Evolutionary conservation across 2,888 invertebrate genomes (phyloP).

Genomic region (Apodemia hepburni): DNA sequence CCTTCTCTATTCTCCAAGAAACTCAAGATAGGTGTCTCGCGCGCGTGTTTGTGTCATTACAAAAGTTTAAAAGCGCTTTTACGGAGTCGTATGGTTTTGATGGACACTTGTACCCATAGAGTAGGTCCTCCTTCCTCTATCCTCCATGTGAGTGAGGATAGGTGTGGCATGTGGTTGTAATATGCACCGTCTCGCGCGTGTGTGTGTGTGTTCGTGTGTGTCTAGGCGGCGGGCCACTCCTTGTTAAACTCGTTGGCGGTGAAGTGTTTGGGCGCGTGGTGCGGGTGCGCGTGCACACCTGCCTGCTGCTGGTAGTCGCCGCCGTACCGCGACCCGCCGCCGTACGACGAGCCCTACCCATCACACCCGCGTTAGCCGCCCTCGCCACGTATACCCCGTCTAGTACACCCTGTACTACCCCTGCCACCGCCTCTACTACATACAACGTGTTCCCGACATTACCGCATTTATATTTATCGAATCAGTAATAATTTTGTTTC

Average conservation of each 20-base stretch:
- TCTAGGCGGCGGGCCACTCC: constrained; percentile 78
- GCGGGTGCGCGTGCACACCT: constrained; percentile 75
- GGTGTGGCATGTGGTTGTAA: no score
- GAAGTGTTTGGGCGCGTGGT: constrained; percentile 80
- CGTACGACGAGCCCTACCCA: constrained; percentile 75
- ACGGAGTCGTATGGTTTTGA: no score
- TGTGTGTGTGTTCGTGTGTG: constrained; percentile 21
- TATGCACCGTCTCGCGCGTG: constrained; percentile 10
- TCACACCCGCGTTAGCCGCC: constrained; percentile 33
- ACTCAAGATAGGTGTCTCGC: no score
- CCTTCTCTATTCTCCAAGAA: no score
- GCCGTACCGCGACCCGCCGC: constrained; percentile 68
- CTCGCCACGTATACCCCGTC: constrained; percentile 30
- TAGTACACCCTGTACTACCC: constrained; percentile 22
- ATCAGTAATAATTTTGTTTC: no score
- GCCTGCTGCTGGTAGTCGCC: constrained; percentile 73
- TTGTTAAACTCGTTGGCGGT: constrained; percentile 75
- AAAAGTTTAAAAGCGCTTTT: no score
- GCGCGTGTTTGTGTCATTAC: no score
- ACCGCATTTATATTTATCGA: no score
- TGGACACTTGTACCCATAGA: no score
- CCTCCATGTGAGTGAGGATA: no score
- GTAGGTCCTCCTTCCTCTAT: no score
- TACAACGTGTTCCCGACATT: not conserved
- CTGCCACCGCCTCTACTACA: constrained; percentile 14